Evolutionary conservation across 2,797 vertebrate species (phyloP).

Genomic region (Ptychobarbus kaznakovi): DNA sequence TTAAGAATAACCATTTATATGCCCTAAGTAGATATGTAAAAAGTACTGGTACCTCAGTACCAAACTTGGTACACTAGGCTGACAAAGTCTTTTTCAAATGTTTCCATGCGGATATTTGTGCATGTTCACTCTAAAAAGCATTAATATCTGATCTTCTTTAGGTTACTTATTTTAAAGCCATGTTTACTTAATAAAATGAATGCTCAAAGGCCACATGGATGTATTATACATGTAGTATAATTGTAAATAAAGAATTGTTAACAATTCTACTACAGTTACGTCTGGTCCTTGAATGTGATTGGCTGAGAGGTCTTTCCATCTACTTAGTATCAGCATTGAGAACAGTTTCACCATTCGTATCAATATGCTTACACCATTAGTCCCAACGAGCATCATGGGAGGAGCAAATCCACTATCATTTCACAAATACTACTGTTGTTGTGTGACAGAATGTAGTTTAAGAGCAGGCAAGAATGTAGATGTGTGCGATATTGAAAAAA

Average conservation of each 20-base stretch:
- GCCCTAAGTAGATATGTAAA: neutral
- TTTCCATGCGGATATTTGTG: neutral
- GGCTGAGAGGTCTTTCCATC: neutral
- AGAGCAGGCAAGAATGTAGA: neutral
- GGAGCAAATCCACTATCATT: neutral
- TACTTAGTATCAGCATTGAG: neutral
- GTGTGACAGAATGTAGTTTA: conserved; percentile 1
- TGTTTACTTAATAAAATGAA: neutral
- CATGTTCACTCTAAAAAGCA: neutral
- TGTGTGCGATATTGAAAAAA: no score
- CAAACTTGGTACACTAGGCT: neutral
- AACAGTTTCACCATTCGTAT: neutral
- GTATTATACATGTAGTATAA: neutral
- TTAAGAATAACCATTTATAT: neutral
- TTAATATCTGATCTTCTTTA: neutral
- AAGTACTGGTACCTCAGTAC: neutral
- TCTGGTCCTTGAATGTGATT: neutral
- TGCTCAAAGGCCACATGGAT: neutral
- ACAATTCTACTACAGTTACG: neutral
- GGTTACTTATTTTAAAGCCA: neutral
- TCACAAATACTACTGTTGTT: neutral
- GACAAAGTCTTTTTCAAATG: neutral
- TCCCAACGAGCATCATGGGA: neutral
- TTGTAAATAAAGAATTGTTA: neutral
- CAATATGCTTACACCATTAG: neutral